A percentile compares a stretch with the other conserved stretches of the same genome.
These are phyloP conservation scores for Andrena camellia DNA, from an alignment of 2,888 invertebrate species.

Conservation along the genomic window DNA sequence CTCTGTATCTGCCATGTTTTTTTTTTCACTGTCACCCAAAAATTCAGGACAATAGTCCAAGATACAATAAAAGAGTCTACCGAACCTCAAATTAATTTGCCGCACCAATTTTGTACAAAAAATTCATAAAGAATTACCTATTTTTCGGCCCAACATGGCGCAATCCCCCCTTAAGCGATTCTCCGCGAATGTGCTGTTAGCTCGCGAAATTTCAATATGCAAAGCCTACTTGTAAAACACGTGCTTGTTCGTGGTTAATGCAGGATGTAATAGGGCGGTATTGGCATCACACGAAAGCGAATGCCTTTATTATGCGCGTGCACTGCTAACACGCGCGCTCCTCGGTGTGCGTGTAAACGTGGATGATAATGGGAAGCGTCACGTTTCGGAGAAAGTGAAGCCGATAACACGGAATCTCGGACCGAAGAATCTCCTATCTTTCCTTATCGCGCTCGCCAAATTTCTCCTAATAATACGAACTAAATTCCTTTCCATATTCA, in stretches of 20 bases:
- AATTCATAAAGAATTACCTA: too few relatives aligned
- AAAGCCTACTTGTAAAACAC: slow-evolving; percentile 22
- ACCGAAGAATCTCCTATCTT: not conserved
- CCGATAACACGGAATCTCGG: slow-evolving; percentile 14
- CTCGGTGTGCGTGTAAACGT: slow-evolving; percentile 41
- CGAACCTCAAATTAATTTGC: too few relatives aligned
- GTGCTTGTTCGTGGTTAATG: slow-evolving; percentile 28
- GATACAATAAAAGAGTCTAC: too few relatives aligned
- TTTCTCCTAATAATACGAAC: not conserved
- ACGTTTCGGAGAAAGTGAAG: slow-evolving; percentile 45
- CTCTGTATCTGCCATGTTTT: too few relatives aligned
- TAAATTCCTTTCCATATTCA: too few relatives aligned
- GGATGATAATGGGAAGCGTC: slow-evolving; percentile 57
- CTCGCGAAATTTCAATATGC: slow-evolving; percentile 31
- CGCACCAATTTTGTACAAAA: too few relatives aligned
- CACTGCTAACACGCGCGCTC: slow-evolving; percentile 53
- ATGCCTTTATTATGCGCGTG: slow-evolving; percentile 33
- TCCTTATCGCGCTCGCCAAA: not conserved
- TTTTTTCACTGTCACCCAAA: too few relatives aligned
- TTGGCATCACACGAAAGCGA: slow-evolving; percentile 23
- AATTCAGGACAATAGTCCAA: too few relatives aligned
- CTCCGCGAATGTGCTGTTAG: not conserved
- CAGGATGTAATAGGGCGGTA: slow-evolving; percentile 36
- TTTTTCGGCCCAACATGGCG: too few relatives aligned
- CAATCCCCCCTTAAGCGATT: not conserved